Percentiles rank a stretch among this genome's conserved stretches.
Conservation (phyloP, 2,113 vertebrate genomes). For the Willisornis vidua region DNA sequence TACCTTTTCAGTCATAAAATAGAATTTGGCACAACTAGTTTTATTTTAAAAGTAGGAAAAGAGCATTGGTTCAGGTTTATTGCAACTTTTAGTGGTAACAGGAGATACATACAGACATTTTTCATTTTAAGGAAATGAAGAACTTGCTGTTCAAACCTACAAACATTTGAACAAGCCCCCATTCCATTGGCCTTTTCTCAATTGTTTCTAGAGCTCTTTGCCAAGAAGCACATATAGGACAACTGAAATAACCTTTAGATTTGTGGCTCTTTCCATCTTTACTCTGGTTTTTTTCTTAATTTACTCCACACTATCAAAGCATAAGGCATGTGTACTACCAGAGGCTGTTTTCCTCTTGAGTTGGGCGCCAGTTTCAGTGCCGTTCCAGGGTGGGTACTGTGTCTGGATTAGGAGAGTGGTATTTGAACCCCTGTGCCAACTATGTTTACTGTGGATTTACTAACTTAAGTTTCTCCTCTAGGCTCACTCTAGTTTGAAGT, state of each 20-base stretch:
- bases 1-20: neutral
- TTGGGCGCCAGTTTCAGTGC: neutral
- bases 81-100: neutral
- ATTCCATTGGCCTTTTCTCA: neutral
- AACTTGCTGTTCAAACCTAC: neutral
- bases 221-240: neutral
- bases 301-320: neutral
- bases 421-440: neutral
- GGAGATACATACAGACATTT: neutral
- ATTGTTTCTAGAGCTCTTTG: neutral
- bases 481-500: constrained; percentile 3
- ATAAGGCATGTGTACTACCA: neutral
- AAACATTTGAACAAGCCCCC: neutral
- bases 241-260: neutral
- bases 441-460: neutral
- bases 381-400: neutral
- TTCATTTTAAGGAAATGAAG: neutral
- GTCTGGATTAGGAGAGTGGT: neutral
- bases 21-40: neutral
- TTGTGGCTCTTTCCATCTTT: neutral
- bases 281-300: neutral
- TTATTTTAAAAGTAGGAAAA: neutral
- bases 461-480: constrained; percentile 25
- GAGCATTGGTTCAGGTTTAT: neutral
- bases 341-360: neutral